A percentile compares a stretch with the other conserved stretches of the same genome.
phyloP scores from a whole-genome alignment of 1,140 invertebrate genomes.

The Reticulitermes speratus region DNA sequence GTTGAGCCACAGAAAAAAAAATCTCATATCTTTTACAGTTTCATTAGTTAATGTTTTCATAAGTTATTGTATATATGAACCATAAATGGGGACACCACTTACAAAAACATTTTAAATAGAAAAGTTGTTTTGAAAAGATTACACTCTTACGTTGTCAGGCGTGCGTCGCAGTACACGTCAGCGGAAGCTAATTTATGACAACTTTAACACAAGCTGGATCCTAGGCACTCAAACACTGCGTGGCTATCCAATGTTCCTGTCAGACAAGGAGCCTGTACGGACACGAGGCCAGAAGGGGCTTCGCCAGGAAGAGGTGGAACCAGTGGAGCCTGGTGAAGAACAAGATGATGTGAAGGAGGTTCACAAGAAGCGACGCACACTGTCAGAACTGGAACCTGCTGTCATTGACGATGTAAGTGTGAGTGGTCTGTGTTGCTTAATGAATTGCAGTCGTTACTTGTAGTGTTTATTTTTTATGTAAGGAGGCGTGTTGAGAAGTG shows the following conservation, averaged over 20 bases:
- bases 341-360: constrained; percentile 22
- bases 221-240: constrained; percentile 52
- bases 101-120: too few relatives aligned
- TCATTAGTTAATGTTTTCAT: too few relatives aligned
- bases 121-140: not conserved
- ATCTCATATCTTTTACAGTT: too few relatives aligned
- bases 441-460: too few relatives aligned
- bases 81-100: too few relatives aligned
- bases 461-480: too few relatives aligned
- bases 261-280: constrained; percentile 48
- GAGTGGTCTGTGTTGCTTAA: too few relatives aligned
- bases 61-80: too few relatives aligned
- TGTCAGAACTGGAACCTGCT: constrained; percentile 13
- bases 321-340: constrained; percentile 30
- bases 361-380: constrained; percentile 20
- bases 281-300: constrained; percentile 40
- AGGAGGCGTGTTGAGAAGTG: too few relatives aligned
- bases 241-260: constrained; percentile 52
- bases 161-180: constrained; percentile 59
- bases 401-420: constrained; percentile 27
- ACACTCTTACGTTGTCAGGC: constrained; percentile 37
- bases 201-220: constrained; percentile 57
- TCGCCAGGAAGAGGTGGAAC: constrained; percentile 40
- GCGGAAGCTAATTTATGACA: constrained; percentile 56
- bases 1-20: too few relatives aligned